These are phyloP conservation scores for Theodoxus fluviatilis DNA, from an alignment of 2,888 invertebrate species.

Conservation along the genomic window DNA sequence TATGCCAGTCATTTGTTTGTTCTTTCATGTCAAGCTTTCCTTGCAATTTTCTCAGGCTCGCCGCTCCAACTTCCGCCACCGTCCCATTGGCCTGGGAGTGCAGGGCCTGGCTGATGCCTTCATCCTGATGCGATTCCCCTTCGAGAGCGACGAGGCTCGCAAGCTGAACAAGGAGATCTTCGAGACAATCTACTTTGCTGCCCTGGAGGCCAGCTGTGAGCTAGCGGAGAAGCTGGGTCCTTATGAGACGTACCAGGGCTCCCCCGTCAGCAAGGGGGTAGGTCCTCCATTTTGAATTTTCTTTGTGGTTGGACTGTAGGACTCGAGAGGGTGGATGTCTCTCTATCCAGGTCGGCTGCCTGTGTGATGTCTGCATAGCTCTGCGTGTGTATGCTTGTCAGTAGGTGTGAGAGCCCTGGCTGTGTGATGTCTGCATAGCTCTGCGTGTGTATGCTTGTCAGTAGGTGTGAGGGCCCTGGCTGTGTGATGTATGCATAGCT, in stretches of 20 bases:
- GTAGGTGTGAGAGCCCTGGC: no score
- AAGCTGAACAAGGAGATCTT: conserved; percentile 93
- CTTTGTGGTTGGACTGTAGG: no score
- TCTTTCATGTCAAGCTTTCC: background rate
- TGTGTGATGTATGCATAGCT: no score
- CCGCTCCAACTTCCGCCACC: conserved; percentile 81
- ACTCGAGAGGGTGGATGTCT: no score
- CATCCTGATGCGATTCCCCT: conserved; percentile 88
- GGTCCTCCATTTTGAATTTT: no score
- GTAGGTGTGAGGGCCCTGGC: no score
- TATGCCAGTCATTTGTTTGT: background rate
- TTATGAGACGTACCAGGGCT: conserved; percentile 90
- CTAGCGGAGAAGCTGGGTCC: conserved; percentile 83
- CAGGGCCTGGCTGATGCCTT: conserved; percentile 98
- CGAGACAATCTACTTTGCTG: conserved; percentile 97
- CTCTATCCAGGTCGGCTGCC: no score
- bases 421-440: no score
- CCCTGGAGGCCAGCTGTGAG: conserved; percentile 94
- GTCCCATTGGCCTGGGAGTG: conserved; percentile 84
- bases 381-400: no score
- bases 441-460: no score
- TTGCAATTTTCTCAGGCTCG: conserved; percentile 64
- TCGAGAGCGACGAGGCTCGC: conserved; percentile 86
- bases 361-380: no score
- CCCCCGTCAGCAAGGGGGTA: conserved; percentile 90